Evolutionary conservation across 2,113 vertebrate species (phyloP).

Genomic region (Prolemur simus): DNA sequence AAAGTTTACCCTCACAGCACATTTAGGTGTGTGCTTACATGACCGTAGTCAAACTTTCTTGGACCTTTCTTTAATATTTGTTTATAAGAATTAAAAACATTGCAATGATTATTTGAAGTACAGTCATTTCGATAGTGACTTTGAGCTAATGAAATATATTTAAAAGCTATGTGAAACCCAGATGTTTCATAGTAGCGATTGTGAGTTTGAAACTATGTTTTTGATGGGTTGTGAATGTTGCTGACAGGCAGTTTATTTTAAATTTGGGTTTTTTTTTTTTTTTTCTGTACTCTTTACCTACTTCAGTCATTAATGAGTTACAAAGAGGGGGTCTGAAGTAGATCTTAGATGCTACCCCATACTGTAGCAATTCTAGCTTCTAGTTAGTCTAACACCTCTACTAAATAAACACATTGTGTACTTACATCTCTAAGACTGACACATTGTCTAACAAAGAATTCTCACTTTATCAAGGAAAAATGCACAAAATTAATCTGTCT

Average conservation of each 20-base stretch:
- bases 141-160: background rate
- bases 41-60: background rate
- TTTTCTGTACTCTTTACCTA: background rate
- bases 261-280: background rate
- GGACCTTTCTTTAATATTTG: background rate
- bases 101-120: background rate
- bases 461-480: background rate
- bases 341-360: background rate
- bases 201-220: background rate
- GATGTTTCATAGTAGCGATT: background rate
- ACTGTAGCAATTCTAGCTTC: background rate
- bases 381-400: background rate
- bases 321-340: background rate
- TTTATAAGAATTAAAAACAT: background rate
- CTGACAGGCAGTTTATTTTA: background rate
- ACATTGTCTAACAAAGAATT: background rate
- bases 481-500: background rate
- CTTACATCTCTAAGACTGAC: background rate
- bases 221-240: slow-evolving; percentile 8
- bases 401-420: background rate
- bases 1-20: background rate
- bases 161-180: background rate
- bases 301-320: background rate
- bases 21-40: background rate
- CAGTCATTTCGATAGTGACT: background rate